Base-by-base conservation (phyloP, 1,140 invertebrate genomes). In the Venturia canescens region DNA sequence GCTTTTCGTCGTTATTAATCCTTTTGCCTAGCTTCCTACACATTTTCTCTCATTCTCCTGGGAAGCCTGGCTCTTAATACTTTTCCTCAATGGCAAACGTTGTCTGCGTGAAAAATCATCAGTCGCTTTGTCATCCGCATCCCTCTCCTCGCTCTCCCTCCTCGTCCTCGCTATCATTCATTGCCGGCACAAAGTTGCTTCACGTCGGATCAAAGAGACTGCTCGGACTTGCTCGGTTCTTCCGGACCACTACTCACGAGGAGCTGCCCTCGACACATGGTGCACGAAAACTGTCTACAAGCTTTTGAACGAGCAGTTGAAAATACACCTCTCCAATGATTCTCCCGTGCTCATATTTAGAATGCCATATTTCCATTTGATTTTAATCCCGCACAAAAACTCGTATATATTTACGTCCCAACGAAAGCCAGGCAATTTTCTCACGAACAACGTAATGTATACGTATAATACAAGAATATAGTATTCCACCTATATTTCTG, bases 1-100 rank as follows among this genome's bases (percentile, higher is more conserved):
- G 50, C 66, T 80, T 80, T 80, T 84, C 78, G 72, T 82, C 81
- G 82, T 83, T 83, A 84, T 84, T 84, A 84, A 83, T 84, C 80
- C 69, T 66, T 16, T 44, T 76, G 29, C 26, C 57, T 57, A 23
- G 70, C 34, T 16, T 70, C 34, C 31, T 21, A 69, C 66, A 69
- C 31, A 63, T 78, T 66, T 66, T 60, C 74, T 78, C 38, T 63
- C 60, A 3, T 23, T 26, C 38, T 74, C 66, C 0, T 0, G 5
- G 29, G 27, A 27, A 31, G 6, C 66, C 27, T 31, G 29, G 13
- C 29, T 66, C 60, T 13, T 23, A n/a, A 31, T 31, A 21, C 74
- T 63, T 60, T 53, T 77, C 34, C 50, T 31, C 21, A 69, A 63
- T 48, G 13, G 27, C 27, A 23, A 13, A 70, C 44, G 18, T 44